Conservation (phyloP, 2,113 vertebrate species). For the Toxostoma redivivum region DNA sequence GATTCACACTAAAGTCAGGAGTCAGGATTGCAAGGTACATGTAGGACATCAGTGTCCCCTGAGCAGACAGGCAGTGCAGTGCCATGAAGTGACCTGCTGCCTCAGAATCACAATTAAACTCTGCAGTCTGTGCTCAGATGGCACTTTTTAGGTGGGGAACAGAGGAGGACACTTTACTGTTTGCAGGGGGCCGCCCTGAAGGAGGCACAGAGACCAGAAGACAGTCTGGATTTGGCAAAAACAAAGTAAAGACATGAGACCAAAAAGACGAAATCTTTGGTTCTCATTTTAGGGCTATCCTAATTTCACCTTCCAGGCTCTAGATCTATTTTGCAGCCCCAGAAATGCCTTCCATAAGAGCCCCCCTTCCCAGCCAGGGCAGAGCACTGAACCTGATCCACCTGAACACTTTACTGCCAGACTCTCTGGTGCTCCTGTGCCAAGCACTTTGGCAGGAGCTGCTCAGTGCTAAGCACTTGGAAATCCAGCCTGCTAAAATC, state of each 20-base stretch:
- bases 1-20: neutral
- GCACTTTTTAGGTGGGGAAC: neutral
- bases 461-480: neutral
- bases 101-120: neutral
- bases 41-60: neutral
- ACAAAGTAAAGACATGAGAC: neutral
- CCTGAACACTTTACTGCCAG: neutral
- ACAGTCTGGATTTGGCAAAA: neutral
- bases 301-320: neutral
- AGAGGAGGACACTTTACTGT: neutral
- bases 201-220: neutral
- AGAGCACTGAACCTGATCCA: neutral
- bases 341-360: neutral
- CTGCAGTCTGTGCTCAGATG: neutral
- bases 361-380: neutral
- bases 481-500: neutral
- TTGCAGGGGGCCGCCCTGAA: neutral
- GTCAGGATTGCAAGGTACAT: fast-evolving
- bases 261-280: neutral
- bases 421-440: neutral
- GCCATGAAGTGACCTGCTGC: neutral
- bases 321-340: neutral
- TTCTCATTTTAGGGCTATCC: neutral
- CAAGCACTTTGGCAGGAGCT: neutral
- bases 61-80: neutral